A percentile compares a stretch with the other conserved stretches of the same genome.
phyloP scores from a whole-genome alignment of 2,888 invertebrate species.

The Chaitophorus viminalis region DNA sequence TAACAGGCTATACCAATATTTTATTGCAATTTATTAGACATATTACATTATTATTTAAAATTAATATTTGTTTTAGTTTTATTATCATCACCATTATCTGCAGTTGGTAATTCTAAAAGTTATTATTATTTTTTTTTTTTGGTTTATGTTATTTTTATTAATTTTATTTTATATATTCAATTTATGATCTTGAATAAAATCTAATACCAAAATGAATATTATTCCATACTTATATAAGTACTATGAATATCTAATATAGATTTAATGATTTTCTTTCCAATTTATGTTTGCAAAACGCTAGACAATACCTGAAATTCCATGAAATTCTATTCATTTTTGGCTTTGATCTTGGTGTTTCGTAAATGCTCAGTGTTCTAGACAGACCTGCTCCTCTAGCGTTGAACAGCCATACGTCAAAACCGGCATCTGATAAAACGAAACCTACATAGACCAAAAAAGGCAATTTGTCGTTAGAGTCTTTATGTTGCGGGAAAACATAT shows the following conservation, averaged over 20 bases:
- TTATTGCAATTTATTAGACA: neutral
- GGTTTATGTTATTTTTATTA: too few relatives aligned
- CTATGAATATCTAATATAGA: too few relatives aligned
- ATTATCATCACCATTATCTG: too few relatives aligned
- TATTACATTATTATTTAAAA: neutral
- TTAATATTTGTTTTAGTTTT: too few relatives aligned
- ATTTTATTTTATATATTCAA: too few relatives aligned
- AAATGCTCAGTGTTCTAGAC: constrained; percentile 59
- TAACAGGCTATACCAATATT: neutral
- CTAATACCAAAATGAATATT: too few relatives aligned
- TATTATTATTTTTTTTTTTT: too few relatives aligned
- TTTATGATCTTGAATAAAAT: too few relatives aligned
- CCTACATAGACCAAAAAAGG: constrained; percentile 55
- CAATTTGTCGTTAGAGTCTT: neutral
- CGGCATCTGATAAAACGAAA: constrained; percentile 62
- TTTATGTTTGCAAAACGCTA: neutral
- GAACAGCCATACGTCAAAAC: constrained; percentile 63
- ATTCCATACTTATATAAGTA: too few relatives aligned
- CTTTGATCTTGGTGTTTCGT: neutral
- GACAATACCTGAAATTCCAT: constrained; percentile 63
- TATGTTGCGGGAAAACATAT: too few relatives aligned
- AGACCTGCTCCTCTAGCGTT: constrained; percentile 63
- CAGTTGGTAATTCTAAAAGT: too few relatives aligned
- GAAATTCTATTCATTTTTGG: constrained; percentile 60
- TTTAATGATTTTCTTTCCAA: too few relatives aligned